Conservation (phyloP, 2,888 invertebrate genomes). For the Pemphredon lugubris region DNA sequence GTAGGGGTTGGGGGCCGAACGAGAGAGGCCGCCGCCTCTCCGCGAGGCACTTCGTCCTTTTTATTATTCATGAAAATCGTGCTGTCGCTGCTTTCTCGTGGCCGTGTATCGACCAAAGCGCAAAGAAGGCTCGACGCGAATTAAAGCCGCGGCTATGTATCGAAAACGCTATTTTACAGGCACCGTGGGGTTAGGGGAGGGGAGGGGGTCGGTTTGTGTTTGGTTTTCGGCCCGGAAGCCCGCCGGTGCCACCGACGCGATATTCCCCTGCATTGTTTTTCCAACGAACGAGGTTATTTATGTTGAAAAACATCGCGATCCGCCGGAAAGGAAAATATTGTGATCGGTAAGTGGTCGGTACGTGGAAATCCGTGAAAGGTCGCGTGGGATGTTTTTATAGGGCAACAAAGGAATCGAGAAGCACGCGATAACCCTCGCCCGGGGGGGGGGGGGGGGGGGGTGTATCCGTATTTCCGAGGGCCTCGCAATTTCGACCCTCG, state of each 20-base stretch:
- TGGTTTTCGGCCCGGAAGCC: too few relatives aligned
- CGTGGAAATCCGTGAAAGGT: too few relatives aligned
- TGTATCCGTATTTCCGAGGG: not conserved
- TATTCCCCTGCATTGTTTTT: conserved; percentile 4
- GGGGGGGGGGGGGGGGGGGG: too few relatives aligned
- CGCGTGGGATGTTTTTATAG: too few relatives aligned
- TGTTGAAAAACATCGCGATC: not conserved
- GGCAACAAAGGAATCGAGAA: too few relatives aligned
- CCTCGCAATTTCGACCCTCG: conserved; percentile 43
- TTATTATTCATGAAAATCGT: conserved; percentile 80
- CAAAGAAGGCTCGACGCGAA: conserved; percentile 40
- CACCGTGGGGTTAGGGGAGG: too few relatives aligned
- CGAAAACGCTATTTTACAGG: conserved; percentile 33
- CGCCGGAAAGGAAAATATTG: too few relatives aligned
- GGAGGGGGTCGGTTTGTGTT: too few relatives aligned
- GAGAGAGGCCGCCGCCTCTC: conserved; percentile 55
- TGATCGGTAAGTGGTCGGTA: too few relatives aligned
- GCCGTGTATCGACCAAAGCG: conserved; percentile 43
- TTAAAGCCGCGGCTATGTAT: conserved; percentile 44
- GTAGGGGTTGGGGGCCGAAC: conserved; percentile 8
- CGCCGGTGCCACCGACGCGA: not conserved
- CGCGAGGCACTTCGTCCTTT: conserved; percentile 75
- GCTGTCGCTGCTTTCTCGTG: conserved; percentile 62
- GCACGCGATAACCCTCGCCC: too few relatives aligned
- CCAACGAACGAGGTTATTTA: not conserved